Evolutionary conservation across 2,113 vertebrate genomes (phyloP).

Genomic region (Grantiella picta): DNA sequence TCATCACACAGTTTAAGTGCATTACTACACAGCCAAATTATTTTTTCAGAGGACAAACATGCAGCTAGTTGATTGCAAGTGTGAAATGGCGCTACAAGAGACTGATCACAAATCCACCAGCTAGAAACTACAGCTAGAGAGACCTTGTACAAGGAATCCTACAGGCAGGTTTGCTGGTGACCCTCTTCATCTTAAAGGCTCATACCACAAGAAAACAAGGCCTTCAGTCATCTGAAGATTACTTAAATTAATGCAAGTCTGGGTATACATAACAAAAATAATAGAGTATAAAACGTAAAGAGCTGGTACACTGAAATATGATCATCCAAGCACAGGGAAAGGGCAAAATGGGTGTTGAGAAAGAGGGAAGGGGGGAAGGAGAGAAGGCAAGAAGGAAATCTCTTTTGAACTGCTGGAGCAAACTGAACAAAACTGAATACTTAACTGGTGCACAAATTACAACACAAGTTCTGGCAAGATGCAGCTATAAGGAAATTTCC

Average conservation of each 20-base stretch:
- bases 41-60: background rate
- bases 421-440: background rate
- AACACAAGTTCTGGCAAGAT: background rate
- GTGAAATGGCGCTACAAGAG: background rate
- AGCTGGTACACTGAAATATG: background rate
- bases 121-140: background rate
- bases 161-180: background rate
- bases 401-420: background rate
- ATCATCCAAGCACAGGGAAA: background rate
- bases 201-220: background rate
- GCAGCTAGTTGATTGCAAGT: background rate
- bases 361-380: background rate
- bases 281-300: background rate
- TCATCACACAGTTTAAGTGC: background rate
- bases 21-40: background rate
- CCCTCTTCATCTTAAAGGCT: background rate
- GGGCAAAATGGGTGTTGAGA: background rate
- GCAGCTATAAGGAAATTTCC: conserved; percentile 33
- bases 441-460: background rate
- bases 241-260: background rate
- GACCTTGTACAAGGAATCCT: background rate
- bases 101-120: background rate
- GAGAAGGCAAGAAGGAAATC: background rate
- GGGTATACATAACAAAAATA: background rate
- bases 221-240: background rate